Base-by-base conservation (phyloP, 1,140 invertebrate species). In the Cydia pomonella region DNA sequence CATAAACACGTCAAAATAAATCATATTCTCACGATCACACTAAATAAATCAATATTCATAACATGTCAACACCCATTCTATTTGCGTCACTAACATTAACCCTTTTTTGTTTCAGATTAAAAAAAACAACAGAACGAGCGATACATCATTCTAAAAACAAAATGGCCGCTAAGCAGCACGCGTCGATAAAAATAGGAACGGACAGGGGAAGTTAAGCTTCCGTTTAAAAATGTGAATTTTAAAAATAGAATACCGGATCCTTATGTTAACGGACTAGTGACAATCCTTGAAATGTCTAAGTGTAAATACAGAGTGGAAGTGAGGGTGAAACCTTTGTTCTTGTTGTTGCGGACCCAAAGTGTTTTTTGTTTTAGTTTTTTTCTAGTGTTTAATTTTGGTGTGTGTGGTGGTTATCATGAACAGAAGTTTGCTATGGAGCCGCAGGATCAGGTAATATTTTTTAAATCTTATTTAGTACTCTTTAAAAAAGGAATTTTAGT, bases 351-450 rank as follows among this genome's bases (percentile, higher is more conserved):
- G 91, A 92, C 89, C 82, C 80, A 73, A 72, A 76, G 38, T 75
- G 80, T 81, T 76, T 77, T 73, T 21, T 72, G 72, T 80, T 74
- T 77, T 74, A 72, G 53, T 77, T 66, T 63, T 64, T 78, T 73
- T 80, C 41, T 76, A 83, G 79, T 90, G 79, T 79, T 86, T 79
- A 73, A 83, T 75, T 80, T 87, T 64, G 76, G 79, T 83, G 84
- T 85, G 69, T 85, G 85, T 75, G 79, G 77, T 66, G 88, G 84
- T 69, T 89, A 82, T 74, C 79, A 83, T 27, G 93, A 93, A 74
- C 93, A 93, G 83, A 93, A 93, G 81, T 97, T 97, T 87, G 96
- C 96, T 73, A 97, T 97, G 95, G 96, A 97, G 86, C 97, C 97
- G 2, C 96, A 97, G 87, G 97, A 97, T 94, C 93, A 93, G 90